Base-by-base conservation (phyloP, 2,113 vertebrate species). In the Nothocercus nigrocapillus region DNA sequence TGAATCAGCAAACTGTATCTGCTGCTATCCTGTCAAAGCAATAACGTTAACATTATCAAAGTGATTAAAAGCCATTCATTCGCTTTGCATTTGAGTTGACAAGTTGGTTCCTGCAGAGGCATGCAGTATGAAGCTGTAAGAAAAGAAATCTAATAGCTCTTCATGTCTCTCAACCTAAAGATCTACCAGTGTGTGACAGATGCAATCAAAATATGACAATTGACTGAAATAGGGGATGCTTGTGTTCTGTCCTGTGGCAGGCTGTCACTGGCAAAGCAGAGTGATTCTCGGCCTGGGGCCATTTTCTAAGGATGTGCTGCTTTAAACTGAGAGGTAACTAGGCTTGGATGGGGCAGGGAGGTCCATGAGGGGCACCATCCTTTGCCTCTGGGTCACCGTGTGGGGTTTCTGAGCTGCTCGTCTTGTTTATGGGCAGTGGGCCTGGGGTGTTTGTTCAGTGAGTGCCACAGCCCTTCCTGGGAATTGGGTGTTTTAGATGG, bases 1-100 rank as follows among this genome's bases (percentile, higher is more conserved):
- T 97, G 96, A 97, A 90, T 97, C 97, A 97, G 97, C 96, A 97
- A 95, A 95, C 89, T 96, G 82, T 96, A 96, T 93, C 82, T 96
- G 68, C 94, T 93, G 89, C 92, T 90, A 59, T 85, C 79, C 87
- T 97, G 95, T 93, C 96, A 97, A 90, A 94, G 91, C 84, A 95
- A 73, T 90, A 93, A 93, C 36, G 12, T 93, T 92, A 96, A 95
- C 77, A 72, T 95, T 95, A 96, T 79, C 94, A 83, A 96, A 96
- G 90, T 95, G 94, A 97, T 97, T 97, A 96, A 96, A 95, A 93
- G 94, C 86, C 89, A 73, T 94, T 97, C 95, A 95, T 93, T 95
- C 84, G 70, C 82, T 95, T 90, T 95, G 90, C 89, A 63, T 95
- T 89, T 67, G 68, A 90, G 90, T 76, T 97, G 95, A 96, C 96